Evolutionary conservation across 2,888 invertebrate species (phyloP).

Genomic region (Callinectes sapidus): DNA sequence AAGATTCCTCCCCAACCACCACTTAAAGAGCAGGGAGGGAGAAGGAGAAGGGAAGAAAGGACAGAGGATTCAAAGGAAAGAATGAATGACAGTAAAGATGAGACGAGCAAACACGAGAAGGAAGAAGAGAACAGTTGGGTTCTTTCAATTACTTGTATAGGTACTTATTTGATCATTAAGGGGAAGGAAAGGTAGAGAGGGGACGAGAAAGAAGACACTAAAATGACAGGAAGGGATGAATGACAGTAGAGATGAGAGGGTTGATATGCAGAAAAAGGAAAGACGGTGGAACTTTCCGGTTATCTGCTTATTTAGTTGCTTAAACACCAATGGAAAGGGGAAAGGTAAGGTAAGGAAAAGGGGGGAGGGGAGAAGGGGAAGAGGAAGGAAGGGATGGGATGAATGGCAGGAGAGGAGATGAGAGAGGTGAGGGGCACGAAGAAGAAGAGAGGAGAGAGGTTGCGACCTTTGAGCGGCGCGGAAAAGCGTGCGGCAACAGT

Average conservation of each 20-base stretch:
- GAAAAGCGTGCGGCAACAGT: not conserved
- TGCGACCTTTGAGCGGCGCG: not conserved
- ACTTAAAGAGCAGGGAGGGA: not conserved
- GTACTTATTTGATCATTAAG: no score
- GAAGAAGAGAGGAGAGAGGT: not conserved
- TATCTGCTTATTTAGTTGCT: no score
- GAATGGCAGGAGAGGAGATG: not conserved
- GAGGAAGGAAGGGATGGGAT: not conserved
- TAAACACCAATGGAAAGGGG: not conserved
- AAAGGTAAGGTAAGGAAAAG: no score
- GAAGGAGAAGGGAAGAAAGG: constrained; percentile 14
- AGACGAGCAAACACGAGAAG: not conserved
- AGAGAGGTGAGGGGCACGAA: not conserved
- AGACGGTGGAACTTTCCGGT: no score
- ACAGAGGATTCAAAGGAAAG: not conserved
- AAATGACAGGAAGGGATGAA: not conserved
- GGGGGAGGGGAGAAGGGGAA: no score
- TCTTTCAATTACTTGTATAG: no score
- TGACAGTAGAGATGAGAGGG: not conserved
- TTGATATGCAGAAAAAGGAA: no score
- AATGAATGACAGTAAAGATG: not conserved
- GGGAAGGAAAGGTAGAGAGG: no score
- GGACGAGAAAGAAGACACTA: no score
- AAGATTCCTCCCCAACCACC: not conserved
- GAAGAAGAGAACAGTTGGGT: not conserved